Conservation (phyloP, 2,888 invertebrate species). For the Arctia plantaginis region DNA sequence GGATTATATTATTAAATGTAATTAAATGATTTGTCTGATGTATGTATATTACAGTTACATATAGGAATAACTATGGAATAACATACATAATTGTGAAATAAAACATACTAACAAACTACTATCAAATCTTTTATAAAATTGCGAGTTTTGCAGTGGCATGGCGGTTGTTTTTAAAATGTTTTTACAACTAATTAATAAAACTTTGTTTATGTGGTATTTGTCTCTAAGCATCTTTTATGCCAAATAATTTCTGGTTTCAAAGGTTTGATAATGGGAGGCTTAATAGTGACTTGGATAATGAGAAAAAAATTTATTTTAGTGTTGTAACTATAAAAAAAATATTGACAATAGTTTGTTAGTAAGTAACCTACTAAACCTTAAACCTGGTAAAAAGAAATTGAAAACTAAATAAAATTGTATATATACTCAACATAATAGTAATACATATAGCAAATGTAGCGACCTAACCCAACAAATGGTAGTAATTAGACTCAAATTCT, state of each 20-base stretch:
- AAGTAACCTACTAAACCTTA: background rate
- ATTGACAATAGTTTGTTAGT: background rate
- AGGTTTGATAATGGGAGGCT: background rate
- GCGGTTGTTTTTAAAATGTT: background rate
- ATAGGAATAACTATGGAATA: background rate
- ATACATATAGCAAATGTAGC: background rate
- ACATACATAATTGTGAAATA: background rate
- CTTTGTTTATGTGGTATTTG: no score
- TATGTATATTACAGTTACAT: constrained; percentile 18
- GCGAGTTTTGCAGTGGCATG: background rate
- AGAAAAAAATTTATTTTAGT: background rate
- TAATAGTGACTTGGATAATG: no score
- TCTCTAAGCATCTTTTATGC: no score
- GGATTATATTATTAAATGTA: constrained; percentile 9
- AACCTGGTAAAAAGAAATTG: background rate
- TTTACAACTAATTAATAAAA: background rate
- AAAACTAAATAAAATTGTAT: background rate
- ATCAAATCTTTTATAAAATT: background rate
- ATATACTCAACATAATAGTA: background rate
- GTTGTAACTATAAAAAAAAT: background rate
- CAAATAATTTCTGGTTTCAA: background rate
- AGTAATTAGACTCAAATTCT: background rate
- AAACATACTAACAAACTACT: constrained; percentile 1
- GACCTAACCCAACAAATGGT: background rate
- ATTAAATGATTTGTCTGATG: constrained; percentile 3